Conservation (phyloP, 2,797 vertebrate genomes). For the Tenualosa ilisha region DNA sequence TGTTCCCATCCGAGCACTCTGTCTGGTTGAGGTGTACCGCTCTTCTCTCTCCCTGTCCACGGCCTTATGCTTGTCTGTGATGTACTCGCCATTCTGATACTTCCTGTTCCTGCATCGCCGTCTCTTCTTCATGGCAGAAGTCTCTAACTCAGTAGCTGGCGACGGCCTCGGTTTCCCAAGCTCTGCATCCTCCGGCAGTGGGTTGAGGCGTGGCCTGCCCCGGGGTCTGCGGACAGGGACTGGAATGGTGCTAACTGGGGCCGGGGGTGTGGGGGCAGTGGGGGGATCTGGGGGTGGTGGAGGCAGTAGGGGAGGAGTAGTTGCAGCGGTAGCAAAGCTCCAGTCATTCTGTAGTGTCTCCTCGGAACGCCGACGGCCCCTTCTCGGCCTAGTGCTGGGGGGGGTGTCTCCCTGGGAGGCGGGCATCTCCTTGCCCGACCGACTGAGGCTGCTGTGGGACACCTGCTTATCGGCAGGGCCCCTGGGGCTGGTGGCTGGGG, state of each 20-base stretch:
- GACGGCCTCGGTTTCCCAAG: slow-evolving; percentile 73
- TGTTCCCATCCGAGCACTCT: slow-evolving; percentile 53
- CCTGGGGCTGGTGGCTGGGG: slow-evolving; percentile 43
- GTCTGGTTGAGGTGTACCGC: slow-evolving; percentile 46
- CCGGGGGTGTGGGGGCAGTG: slow-evolving; percentile 49
- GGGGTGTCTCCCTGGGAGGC: slow-evolving; percentile 14
- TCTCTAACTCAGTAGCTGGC: slow-evolving; percentile 63
- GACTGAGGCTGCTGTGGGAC: slow-evolving; percentile 49
- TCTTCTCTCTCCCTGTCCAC: slow-evolving; percentile 69
- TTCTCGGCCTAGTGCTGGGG: slow-evolving; percentile 70
- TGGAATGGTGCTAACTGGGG: slow-evolving; percentile 39
- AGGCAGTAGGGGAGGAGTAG: slow-evolving; percentile 51
- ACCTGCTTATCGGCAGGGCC: slow-evolving; percentile 46
- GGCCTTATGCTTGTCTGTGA: slow-evolving; percentile 87
- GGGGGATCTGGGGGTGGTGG: slow-evolving; percentile 54
- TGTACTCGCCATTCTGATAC: slow-evolving; percentile 93
- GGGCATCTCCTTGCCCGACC: slow-evolving; percentile 56
- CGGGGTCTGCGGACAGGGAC: slow-evolving; percentile 74
- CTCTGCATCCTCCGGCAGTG: slow-evolving; percentile 69
- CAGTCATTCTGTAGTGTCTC: slow-evolving; percentile 82
- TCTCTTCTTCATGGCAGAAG: slow-evolving; percentile 83
- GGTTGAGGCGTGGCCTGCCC: slow-evolving; percentile 82
- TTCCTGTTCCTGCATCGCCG: slow-evolving; percentile 89
- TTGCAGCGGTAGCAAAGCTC: slow-evolving; percentile 71
- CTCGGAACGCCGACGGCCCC: slow-evolving; percentile 75